These are phyloP conservation scores for Halictus ligatus DNA, from an alignment of 2,888 invertebrate species.

Conservation along the genomic window DNA sequence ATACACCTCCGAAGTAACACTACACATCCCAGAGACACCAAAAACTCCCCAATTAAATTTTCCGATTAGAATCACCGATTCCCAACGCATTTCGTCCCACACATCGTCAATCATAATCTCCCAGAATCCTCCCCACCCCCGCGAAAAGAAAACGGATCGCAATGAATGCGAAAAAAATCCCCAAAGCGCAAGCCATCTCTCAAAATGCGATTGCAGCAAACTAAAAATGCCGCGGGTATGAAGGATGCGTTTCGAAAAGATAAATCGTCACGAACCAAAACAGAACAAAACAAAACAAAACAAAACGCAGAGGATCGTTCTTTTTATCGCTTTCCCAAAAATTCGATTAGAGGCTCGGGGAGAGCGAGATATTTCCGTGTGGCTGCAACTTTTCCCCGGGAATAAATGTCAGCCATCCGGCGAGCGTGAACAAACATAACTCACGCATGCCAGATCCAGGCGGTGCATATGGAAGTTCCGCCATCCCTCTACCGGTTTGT, in stretches of 20 bases:
- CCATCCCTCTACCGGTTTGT: not conserved
- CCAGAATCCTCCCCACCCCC: no score
- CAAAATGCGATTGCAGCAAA: not conserved
- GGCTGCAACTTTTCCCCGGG: not conserved
- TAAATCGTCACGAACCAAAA: not conserved
- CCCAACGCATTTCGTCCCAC: not conserved
- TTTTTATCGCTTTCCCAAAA: not conserved
- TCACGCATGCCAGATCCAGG: slow-evolving; percentile 5
- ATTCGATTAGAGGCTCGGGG: not conserved
- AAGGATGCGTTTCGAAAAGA: not conserved
- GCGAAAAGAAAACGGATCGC: no score
- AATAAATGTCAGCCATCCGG: slow-evolving; percentile 16
- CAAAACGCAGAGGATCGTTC: not conserved
- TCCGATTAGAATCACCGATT: not conserved
- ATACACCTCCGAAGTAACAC: no score
- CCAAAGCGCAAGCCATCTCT: not conserved
- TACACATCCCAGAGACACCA: no score
- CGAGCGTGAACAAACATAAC: slow-evolving; percentile 31
- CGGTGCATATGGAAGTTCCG: not conserved
- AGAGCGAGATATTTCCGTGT: not conserved
- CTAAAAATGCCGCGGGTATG: not conserved
- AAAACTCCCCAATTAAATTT: no score
- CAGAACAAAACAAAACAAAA: not conserved
- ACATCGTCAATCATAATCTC: not conserved
- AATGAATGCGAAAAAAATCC: not conserved